phyloP scores from a whole-genome alignment of 2,888 invertebrate genomes.

The Apantesis nais region DNA sequence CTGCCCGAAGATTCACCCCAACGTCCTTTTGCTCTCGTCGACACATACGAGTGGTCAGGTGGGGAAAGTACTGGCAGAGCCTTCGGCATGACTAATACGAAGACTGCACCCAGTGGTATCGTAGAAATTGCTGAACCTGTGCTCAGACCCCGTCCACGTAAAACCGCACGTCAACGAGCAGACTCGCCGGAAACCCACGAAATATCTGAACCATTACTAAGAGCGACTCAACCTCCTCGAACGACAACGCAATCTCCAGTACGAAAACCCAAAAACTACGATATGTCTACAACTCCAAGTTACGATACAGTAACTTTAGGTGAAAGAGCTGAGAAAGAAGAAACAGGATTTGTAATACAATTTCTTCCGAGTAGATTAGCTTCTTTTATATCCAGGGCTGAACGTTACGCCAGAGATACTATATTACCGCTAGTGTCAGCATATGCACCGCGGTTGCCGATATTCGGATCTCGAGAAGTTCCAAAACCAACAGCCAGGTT shows the following conservation, averaged over 20 bases:
- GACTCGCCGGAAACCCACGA: slow-evolving; percentile 83
- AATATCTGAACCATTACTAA: slow-evolving; percentile 88
- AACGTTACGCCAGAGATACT: slow-evolving; percentile 92
- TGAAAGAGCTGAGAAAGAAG: slow-evolving; percentile 69
- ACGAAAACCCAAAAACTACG: slow-evolving; percentile 78
- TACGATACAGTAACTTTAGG: slow-evolving; percentile 68
- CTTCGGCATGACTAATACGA: slow-evolving; percentile 85
- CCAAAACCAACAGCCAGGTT: slow-evolving; percentile 86
- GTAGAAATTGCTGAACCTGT: slow-evolving; percentile 92
- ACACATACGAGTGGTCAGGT: slow-evolving; percentile 82
- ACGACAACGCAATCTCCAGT: slow-evolving; percentile 62
- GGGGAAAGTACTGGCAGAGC: slow-evolving; percentile 86
- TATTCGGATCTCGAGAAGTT: slow-evolving; percentile 80
- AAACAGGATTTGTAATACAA: slow-evolving; percentile 88
- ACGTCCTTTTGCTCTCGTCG: slow-evolving; percentile 71
- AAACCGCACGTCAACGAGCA: slow-evolving; percentile 81
- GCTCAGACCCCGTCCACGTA: slow-evolving; percentile 86
- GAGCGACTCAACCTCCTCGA: slow-evolving; percentile 76
- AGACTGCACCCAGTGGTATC: slow-evolving; percentile 74
- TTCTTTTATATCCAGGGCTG: slow-evolving; percentile 92
- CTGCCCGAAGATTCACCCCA: slow-evolving; percentile 73
- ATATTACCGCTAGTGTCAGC: slow-evolving; percentile 91
- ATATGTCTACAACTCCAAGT: slow-evolving; percentile 73
- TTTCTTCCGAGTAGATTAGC: slow-evolving; percentile 92
- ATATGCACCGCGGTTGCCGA: slow-evolving; percentile 90